A percentile compares a stretch with the other conserved stretches of the same genome.
phyloP scores from a whole-genome alignment of 2,888 invertebrate genomes.

The Listrodromus nycthemerus region DNA sequence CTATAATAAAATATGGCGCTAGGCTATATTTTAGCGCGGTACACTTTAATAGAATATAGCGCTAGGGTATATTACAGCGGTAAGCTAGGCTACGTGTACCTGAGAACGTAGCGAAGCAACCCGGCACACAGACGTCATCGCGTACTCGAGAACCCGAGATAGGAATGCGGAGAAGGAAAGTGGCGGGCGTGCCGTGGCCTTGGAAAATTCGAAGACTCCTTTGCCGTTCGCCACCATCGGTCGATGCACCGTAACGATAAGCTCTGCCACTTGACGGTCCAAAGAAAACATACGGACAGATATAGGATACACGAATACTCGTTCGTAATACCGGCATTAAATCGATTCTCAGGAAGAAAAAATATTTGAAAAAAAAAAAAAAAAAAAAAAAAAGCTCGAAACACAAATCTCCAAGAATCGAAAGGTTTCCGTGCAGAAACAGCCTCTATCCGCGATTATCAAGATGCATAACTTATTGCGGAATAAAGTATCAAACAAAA shows the following conservation, averaged over 20 bases:
- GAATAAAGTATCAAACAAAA: background rate
- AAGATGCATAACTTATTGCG: background rate
- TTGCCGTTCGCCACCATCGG: conserved; percentile 29
- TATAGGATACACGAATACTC: background rate
- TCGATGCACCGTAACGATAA: conserved; percentile 53
- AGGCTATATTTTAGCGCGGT: no score
- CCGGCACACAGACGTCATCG: conserved; percentile 57
- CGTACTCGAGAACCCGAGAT: conserved; percentile 44
- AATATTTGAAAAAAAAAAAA: background rate
- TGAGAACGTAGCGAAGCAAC: conserved; percentile 52
- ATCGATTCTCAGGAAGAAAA: conserved; percentile 5
- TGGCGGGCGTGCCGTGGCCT: conserved; percentile 66
- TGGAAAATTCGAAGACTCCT: conserved; percentile 64
- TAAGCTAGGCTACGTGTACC: conserved; percentile 4
- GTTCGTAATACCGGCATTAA: conserved; percentile 23
- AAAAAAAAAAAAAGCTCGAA: background rate
- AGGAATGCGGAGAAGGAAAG: conserved; percentile 65
- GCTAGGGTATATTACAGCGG: no score
- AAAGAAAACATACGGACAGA: background rate
- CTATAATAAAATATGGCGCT: no score
- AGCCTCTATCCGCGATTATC: background rate
- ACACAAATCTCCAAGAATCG: background rate
- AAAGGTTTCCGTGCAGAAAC: background rate
- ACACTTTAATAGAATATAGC: background rate
- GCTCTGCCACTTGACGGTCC: background rate